Evolutionary conservation across 1,140 invertebrate species (phyloP), one percentile per base, ranked within the genome.

Genomic region (Acromyrmex heyeri): DNA sequence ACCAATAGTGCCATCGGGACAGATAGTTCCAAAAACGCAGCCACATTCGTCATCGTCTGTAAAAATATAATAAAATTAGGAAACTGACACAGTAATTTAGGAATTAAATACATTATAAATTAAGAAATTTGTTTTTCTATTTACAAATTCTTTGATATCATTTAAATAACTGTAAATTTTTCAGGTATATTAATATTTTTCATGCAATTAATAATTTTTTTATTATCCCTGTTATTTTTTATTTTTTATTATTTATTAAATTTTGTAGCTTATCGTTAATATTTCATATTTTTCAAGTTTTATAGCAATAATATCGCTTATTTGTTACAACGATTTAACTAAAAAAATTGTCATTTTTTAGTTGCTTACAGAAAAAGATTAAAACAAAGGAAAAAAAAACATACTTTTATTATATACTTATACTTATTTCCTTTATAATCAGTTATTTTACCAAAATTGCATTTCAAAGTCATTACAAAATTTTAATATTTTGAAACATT

Each of bases 1-100:
- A 6, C 95, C 95, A 38, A 96, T 95, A 38, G 96, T 95, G 78
- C 95, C 95, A 27, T 90, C 93, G 2, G 93, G 90, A 75, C 95
- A 95, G 0, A 81, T 94, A 1, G 88, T 89, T 0, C 86, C 65
- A 7, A 92, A 87, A 8, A 93, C 92, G 72, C 95, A 95, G 86
- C 76, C n/a, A 90, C 88, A 5, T 38, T 34, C 30, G 34, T 27
- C 27, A 27, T 30, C 34, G 62, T 38, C 65, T 86, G 34, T 34
- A 70, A 78, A 64, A 44, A 3, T 0, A 64, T 6, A 64, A 61
- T n/a, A 27, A 86, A 44, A 72, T 34, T 16, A 50, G 6, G 34
- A 87, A 79, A 12, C 59, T 30, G 27, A 12, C 16, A 38, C 18
- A 79, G 18, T 50, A 61, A 16, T 59, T 38, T 5, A 53, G 38